A percentile compares a stretch with the other conserved stretches of the same genome.
phyloP scores from a whole-genome alignment of 2,888 invertebrate species.

The Blastobasis adustella region DNA sequence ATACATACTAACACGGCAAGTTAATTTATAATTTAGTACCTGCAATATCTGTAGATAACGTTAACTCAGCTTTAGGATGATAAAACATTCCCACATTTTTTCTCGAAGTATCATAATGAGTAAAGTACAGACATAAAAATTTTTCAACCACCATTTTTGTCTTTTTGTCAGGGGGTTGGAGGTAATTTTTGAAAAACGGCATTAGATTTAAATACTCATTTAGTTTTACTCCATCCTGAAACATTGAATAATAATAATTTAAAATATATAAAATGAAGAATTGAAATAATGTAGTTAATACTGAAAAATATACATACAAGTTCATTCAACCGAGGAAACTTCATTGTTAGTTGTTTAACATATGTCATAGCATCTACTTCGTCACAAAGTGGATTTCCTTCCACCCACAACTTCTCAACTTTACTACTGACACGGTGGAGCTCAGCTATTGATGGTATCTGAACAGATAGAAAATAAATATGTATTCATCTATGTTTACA shows the following conservation, averaged over 20 bases:
- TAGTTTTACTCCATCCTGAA: constrained; percentile 54
- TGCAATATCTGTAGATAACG: constrained; percentile 26
- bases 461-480: constrained; percentile 12
- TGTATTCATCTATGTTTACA: not conserved
- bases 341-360: constrained; percentile 43
- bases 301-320: constrained; percentile 33
- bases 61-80: constrained; percentile 22
- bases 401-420: constrained; percentile 60
- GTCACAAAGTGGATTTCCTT: constrained; percentile 61
- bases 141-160: constrained; percentile 51
- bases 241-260: not conserved
- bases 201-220: constrained; percentile 39
- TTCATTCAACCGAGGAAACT: constrained; percentile 54
- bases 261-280: not conserved
- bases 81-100: constrained; percentile 39
- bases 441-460: constrained; percentile 48
- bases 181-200: constrained; percentile 46
- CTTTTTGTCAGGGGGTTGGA: constrained; percentile 29
- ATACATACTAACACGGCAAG: not conserved
- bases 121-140: constrained; percentile 49
- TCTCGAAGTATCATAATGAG: constrained; percentile 37
- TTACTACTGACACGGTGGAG: constrained; percentile 53
- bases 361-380: constrained; percentile 39
- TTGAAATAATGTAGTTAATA: not conserved
- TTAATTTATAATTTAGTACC: constrained; percentile 19